Conservation (phyloP, 2,113 vertebrate species). For the Eublepharis macularius region DNA sequence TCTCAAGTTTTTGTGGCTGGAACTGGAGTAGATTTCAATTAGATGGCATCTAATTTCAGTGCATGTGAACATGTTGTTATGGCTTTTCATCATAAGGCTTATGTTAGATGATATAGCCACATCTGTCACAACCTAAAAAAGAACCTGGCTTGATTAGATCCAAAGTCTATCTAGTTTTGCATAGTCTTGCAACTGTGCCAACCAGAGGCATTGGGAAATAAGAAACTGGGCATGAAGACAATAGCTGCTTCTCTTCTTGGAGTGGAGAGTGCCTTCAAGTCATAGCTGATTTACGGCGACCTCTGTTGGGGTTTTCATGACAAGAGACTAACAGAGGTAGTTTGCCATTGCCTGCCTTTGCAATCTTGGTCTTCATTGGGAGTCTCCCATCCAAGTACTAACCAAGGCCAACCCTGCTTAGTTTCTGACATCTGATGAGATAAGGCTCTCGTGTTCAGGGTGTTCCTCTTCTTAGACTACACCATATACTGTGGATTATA, state of each 20-base stretch:
- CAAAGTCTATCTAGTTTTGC: neutral
- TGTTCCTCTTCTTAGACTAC: too few species aligned
- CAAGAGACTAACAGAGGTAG: too few species aligned
- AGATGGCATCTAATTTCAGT: neutral
- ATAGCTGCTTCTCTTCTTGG: neutral
- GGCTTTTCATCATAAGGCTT: neutral
- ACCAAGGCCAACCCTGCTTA: too few species aligned
- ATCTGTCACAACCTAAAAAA: neutral
- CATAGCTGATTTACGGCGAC: too few species aligned
- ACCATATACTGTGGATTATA: too few species aligned
- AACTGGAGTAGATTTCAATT: neutral
- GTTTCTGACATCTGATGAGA: too few species aligned
- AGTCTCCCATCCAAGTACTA: too few species aligned
- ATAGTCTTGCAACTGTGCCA: neutral
- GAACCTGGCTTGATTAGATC: neutral
- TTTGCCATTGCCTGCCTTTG: too few species aligned
- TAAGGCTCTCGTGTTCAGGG: too few species aligned
- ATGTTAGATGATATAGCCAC: neutral
- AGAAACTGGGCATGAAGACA: neutral
- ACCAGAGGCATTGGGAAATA: neutral
- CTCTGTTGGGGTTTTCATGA: too few species aligned
- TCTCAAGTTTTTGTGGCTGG: rapidly evolving
- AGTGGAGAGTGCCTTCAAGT: too few species aligned
- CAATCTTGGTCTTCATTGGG: too few species aligned
- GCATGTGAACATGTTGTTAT: neutral